Base-by-base conservation (phyloP, 1,140 invertebrate species). In the Cydia strobilella region DNA sequence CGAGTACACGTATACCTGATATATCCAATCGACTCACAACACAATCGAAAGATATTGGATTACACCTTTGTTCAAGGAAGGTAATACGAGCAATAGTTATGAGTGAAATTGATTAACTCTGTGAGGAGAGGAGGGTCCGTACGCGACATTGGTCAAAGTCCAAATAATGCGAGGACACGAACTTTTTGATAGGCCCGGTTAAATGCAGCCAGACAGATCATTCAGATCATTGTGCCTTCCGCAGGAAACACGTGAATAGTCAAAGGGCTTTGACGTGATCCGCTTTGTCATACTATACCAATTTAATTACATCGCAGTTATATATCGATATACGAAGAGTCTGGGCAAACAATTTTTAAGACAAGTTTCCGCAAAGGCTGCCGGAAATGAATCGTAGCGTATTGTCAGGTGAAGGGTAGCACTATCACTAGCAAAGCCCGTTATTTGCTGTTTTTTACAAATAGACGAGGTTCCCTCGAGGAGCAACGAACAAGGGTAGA, bases 401-500 rank as follows among this genome's bases (percentile, higher is more conserved):
- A 83, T 85, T 86, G 86, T 86, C 76, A 78, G 78, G 79, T 76
- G 75, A 66, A 72, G 74, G 78, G 48, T 54, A 81, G 77, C 71
- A 81, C 80, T 88, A 86, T 90, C 87, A 85, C 78, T 86, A 81
- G 84, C 87, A 88, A 87, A 84, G 80, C 76, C 74, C 73, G 79
- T 85, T 87, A 84, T 88, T 89, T 86, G 82, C 82, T 83, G 84
- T 87, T 88, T 90, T 89, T 88, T 80, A 83, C 83, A 86, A 86
- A 83, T 81, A 86, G 80, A 79, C 74, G 72, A 78, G 59, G 48
- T 78, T 82, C 81, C 75, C 82, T 76, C 42, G 76, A 80, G 82
- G 72, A 79, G 75, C 65, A 63, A 73, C n/a, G 77, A 76, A 75
- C 72, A 76, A 79, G 63, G 66, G 74, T 74, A 82, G 73, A 72